Evolutionary conservation across 2,888 invertebrate species (phyloP).

Genomic region (Choreutis nemorana): DNA sequence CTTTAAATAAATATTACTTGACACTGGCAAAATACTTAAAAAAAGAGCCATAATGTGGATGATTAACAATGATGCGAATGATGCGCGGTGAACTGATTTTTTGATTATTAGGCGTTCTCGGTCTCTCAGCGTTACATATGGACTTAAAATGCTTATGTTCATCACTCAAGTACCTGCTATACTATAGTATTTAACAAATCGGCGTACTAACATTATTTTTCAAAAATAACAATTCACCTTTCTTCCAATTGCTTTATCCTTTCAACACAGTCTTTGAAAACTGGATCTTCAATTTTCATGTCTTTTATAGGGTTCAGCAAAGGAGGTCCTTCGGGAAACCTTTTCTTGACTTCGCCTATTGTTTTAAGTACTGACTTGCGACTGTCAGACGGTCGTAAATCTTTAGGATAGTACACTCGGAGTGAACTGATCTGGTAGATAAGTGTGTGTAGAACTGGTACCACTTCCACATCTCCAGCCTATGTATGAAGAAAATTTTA

Average conservation of each 20-base stretch:
- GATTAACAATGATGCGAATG: too few relatives aligned
- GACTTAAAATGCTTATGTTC: too few relatives aligned
- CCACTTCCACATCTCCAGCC: constrained; percentile 87
- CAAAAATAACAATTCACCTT: constrained; percentile 37
- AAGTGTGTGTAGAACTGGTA: constrained; percentile 83
- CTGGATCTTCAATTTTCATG: constrained; percentile 91
- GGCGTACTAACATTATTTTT: not conserved
- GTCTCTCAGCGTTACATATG: not conserved
- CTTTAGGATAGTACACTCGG: constrained; percentile 89
- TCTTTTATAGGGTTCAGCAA: constrained; percentile 92
- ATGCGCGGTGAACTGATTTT: too few relatives aligned
- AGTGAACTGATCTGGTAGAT: constrained; percentile 90
- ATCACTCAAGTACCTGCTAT: too few relatives aligned
- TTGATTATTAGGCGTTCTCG: too few relatives aligned
- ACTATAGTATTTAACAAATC: too few relatives aligned
- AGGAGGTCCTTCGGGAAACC: constrained; percentile 89
- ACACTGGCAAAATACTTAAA: too few relatives aligned
- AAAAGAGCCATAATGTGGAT: too few relatives aligned
- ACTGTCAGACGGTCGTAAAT: constrained; percentile 85
- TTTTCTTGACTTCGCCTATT: constrained; percentile 86
- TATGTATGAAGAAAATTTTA: constrained; percentile 29
- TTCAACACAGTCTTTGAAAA: constrained; percentile 81
- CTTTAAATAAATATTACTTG: too few relatives aligned
- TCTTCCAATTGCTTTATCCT: constrained; percentile 86
- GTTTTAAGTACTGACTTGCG: constrained; percentile 86